Evolutionary conservation across 2,797 vertebrate genomes (phyloP).

Genomic region (Coracias cyanogaster): DNA sequence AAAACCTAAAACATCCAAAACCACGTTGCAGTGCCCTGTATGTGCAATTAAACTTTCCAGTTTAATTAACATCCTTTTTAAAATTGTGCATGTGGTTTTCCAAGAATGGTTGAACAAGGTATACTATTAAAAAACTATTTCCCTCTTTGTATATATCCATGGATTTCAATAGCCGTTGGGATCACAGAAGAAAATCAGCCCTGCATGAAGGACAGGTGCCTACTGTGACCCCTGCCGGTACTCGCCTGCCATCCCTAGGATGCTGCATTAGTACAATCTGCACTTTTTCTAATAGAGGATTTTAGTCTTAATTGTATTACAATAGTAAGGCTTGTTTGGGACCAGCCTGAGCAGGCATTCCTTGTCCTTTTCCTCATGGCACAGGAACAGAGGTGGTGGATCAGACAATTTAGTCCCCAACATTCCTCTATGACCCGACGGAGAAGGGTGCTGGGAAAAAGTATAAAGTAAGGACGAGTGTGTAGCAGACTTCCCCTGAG

Average conservation of each 20-base stretch:
- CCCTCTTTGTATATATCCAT: neutral
- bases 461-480: neutral
- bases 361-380: neutral
- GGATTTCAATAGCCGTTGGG: neutral
- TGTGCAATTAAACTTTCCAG: neutral
- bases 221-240: fast-evolving
- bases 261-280: neutral
- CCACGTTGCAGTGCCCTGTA: neutral
- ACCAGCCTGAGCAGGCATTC: neutral
- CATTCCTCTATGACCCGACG: neutral
- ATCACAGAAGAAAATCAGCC: neutral
- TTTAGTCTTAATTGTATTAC: neutral
- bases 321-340: neutral
- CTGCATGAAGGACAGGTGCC: neutral
- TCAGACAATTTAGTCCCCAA: neutral
- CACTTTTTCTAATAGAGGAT: neutral
- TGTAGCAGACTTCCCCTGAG: neutral
- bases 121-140: neutral
- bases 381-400: neutral
- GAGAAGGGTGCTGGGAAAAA: neutral
- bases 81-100: neutral
- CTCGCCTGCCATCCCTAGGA: neutral
- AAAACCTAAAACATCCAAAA: neutral
- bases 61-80: neutral
- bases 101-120: neutral